Base-by-base conservation (phyloP, 2,797 vertebrate genomes). In the Oryzias sinensis region DNA sequence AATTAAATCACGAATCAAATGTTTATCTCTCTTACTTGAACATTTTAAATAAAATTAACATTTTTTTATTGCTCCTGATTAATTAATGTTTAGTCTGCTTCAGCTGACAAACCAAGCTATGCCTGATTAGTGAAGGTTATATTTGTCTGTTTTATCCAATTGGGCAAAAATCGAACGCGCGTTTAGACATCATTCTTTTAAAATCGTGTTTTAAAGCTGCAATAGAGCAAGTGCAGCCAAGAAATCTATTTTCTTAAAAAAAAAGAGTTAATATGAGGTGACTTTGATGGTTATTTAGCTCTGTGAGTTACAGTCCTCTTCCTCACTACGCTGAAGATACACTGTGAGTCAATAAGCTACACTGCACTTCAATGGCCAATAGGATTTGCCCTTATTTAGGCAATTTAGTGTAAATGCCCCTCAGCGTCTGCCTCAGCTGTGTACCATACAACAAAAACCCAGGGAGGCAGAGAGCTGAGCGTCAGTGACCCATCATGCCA, bases 361-460 rank as follows among this genome's bases (percentile, higher is more conserved):
- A 43, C 52, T 81, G 74, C 81, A 79, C 72, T 84, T 77, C 77
- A 71, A 65, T 66, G 73, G 76, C 83, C 78, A 70, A 71, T 74
- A 79, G 74, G 82, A 86, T 88, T 74, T 66, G 59, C 79, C 86
- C 83, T 86, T 81, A 83, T 87, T 89, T 81, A 83, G 81, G 82
- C 86, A 88, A 87, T 91, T 90, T 87, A 74, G 59, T 64, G 70
- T 56, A 67, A 88, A 85, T 80, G 85, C 82, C 83, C 87, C 83
- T 86, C 82, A 89, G 83, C 90, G 89, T 90, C 85, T 88, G 89
- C 77, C 85, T 85, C 81, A 83, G 86, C 83, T 87, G 87, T 72
- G 78, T 72, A 57, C 68, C 68, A 72, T 79, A 78, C 77, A 76
- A 83, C 82, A 89, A 87, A 88, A 83, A 78, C 83, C 78, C 76